These are phyloP conservation scores for Gnathonemus echidnorhynchus DNA, from an alignment of 2,113 vertebrate genomes.

Conservation along the genomic window DNA sequence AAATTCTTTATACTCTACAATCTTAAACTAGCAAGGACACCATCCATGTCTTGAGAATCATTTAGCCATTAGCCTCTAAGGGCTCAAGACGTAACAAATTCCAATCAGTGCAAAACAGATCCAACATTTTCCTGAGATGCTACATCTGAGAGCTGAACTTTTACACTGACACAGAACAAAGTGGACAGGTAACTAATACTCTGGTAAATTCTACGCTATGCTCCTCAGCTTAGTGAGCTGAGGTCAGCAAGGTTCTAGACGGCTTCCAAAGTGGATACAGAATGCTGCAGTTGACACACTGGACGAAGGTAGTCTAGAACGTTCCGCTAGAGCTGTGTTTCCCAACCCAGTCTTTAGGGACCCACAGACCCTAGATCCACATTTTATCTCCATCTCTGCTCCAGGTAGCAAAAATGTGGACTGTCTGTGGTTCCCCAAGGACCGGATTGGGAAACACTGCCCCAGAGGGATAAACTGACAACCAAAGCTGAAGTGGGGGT, in stretches of 20 bases:
- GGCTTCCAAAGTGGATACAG: conserved; percentile 36
- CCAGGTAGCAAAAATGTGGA: neutral
- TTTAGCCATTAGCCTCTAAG: conserved; percentile 41
- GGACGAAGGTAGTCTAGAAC: conserved; percentile 32
- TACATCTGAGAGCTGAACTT: neutral
- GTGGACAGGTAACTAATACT: conserved; percentile 36
- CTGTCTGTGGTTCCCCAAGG: neutral
- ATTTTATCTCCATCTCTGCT: neutral
- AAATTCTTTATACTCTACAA: conserved; percentile 6
- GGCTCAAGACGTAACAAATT: conserved; percentile 38
- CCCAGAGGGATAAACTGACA: conserved; percentile 43
- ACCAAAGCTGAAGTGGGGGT: conserved; percentile 55
- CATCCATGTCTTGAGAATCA: conserved; percentile 20
- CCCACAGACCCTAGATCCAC: conserved; percentile 9
- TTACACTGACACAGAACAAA: neutral
- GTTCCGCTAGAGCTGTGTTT: conserved; percentile 18
- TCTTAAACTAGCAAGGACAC: conserved; percentile 3
- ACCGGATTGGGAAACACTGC: neutral
- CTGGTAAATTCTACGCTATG: conserved; percentile 60
- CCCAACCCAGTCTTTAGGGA: conserved; percentile 49
- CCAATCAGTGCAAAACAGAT: conserved; percentile 33
- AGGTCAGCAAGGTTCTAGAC: conserved; percentile 41
- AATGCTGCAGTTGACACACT: neutral
- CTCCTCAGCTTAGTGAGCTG: conserved; percentile 38
- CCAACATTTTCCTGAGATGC: conserved; percentile 24